Conservation (phyloP, 2,797 vertebrate genomes). For the Sarcophilus harrisii region DNA sequence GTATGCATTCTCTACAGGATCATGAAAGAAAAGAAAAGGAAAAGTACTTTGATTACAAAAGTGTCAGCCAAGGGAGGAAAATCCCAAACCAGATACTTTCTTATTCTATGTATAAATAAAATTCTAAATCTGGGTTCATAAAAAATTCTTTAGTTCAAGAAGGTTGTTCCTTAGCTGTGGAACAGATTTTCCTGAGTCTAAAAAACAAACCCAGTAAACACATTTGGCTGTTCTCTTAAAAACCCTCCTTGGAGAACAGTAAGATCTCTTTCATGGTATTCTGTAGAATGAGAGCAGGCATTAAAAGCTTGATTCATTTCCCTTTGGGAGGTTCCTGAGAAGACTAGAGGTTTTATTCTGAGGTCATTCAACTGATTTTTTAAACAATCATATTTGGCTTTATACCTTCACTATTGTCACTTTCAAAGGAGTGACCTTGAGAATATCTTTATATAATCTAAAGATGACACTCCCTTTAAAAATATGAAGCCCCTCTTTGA, state of each 20-base stretch:
- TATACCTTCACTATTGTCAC: neutral
- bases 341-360: neutral
- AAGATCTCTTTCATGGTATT: neutral
- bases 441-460: neutral
- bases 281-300: neutral
- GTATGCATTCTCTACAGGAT: neutral
- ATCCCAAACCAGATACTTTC: neutral
- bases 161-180: neutral
- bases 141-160: neutral
- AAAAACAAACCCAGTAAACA: neutral
- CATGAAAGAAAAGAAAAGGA: neutral
- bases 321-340: neutral
- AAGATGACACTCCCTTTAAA: neutral
- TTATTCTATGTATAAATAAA: neutral
- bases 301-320: neutral
- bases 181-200: neutral
- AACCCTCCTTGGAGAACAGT: neutral
- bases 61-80: neutral
- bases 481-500: neutral
- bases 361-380: neutral
- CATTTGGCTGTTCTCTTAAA: neutral
- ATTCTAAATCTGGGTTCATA: constrained; percentile 20
- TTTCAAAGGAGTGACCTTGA: neutral
- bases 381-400: neutral
- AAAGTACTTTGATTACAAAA: neutral